Base-by-base conservation (phyloP, 2,113 vertebrate species). In the Barnardius zonarius region DNA sequence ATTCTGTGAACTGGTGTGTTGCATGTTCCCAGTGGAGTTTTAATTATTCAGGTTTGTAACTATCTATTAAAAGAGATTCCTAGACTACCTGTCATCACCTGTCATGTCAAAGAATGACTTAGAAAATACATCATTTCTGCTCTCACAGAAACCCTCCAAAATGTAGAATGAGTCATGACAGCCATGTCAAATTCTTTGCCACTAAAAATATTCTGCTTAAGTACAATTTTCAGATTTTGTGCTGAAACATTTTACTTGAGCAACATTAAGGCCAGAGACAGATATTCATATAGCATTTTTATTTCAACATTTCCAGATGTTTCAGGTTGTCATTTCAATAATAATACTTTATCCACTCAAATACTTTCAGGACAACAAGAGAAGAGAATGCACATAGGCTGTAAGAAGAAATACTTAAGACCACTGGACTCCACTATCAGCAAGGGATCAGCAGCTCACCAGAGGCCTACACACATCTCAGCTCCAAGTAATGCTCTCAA, bases 1-100 rank as follows among this genome's bases (percentile, higher is more conserved):
- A 82, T 75, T 89, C 84, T 97, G 94, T 91, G 93, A 97, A 95
- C 66, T 51, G 25, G 13, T n/a, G 7, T 48, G 24, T 17, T 82
- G 62, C 70, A 44, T 44, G 57, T 95, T 97, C 91, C 93, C 89
- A 92, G 48, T 9, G 25, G 19, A 87, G 49, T 68, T 95, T 66
- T 89, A 92, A 94, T 68, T 82, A 95, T 27, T 35, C 15, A 16
- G 57, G 62, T 82, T 72, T 94, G 17, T 55, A 94, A 78, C 15
- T 68, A 75, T 8, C n/a, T 75, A 73, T 62, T 84, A 69, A 79
- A 88, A 78, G 6, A 88, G 80, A 88, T 57, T 86, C 10, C 66
- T 82, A 73, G 35, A 51, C 22, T 83, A 10, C 25, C n/a, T n/a
- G n/a, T n/a, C n/a, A n/a, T 86, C 68, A 86, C 44, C 64, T 90